A percentile compares a stretch with the other conserved stretches of the same genome.
phyloP scores from a whole-genome alignment of 1,140 invertebrate genomes.

The Ooceraea biroi region DNA sequence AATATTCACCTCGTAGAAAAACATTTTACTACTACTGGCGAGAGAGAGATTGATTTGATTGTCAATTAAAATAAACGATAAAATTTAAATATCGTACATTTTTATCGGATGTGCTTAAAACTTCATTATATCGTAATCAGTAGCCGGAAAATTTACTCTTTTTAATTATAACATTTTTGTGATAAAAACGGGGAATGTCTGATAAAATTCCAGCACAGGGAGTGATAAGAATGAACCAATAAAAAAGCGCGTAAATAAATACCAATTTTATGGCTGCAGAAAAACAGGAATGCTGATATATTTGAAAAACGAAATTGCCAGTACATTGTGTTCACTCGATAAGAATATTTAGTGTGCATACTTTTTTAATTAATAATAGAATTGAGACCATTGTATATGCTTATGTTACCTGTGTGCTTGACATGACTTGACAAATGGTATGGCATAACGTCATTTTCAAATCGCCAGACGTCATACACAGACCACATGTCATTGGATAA shows the following conservation, averaged over 20 bases:
- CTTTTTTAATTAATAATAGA: conserved; percentile 50
- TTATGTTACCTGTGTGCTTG: conserved; percentile 53
- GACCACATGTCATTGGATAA: conserved; percentile 54
- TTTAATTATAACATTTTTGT: conserved; percentile 5
- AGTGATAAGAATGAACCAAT: conserved; percentile 10
- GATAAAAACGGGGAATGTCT: not conserved
- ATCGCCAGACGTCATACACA: conserved; percentile 53
- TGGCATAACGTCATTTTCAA: conserved; percentile 57
- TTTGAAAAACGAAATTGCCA: conserved; percentile 40
- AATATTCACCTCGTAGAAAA: not conserved
- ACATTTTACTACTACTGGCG: not conserved
- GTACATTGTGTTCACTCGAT: not conserved
- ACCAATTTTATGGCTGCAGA: conserved; percentile 1
- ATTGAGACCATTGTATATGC: conserved; percentile 8
- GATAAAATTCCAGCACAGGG: not conserved
- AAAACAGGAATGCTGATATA: conserved; percentile 28
- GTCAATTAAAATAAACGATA: not conserved
- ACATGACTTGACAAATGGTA: conserved; percentile 37
- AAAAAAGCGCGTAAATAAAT: conserved; percentile 44
- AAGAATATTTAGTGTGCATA: conserved; percentile 23
- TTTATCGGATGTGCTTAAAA: not conserved
- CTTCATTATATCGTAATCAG: conserved; percentile 13
- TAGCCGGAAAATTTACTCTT: not conserved
- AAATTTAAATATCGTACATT: not conserved
- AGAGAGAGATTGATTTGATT: not conserved